These are phyloP conservation scores for Protomyctophum bolini DNA, from an alignment of 2,113 vertebrate species.

Conservation along the genomic window DNA sequence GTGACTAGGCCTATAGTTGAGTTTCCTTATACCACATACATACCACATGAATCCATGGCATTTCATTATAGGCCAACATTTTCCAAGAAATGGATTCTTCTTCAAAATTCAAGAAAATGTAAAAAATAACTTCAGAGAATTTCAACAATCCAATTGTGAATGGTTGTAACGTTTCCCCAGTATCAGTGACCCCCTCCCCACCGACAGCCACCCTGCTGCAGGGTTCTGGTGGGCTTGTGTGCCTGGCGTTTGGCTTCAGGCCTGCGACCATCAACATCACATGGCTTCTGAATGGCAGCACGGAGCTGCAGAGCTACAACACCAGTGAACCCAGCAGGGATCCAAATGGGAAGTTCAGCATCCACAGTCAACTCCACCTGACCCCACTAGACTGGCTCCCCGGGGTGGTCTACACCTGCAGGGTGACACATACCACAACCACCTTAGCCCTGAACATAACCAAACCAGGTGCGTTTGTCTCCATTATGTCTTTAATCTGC, in stretches of 20 bases:
- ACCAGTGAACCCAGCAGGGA: conserved; percentile 48
- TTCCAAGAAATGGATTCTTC: neutral
- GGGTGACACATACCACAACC: conserved; percentile 58
- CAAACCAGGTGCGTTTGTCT: conserved; percentile 53
- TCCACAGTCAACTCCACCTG: conserved; percentile 66
- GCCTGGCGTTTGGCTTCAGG: conserved; percentile 69
- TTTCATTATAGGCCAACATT: too few species aligned
- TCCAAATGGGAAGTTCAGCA: conserved; percentile 67
- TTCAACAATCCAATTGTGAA: too few species aligned
- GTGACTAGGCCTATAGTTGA: too few species aligned
- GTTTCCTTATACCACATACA: too few species aligned
- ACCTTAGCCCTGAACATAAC: conserved; percentile 42
- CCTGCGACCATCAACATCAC: conserved; percentile 63
- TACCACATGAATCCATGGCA: too few species aligned
- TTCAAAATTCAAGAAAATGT: neutral
- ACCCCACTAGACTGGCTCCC: conserved; percentile 35
- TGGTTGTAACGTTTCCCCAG: conserved; percentile 27
- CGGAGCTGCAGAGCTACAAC: conserved; percentile 16
- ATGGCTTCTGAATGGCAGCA: conserved; percentile 53
- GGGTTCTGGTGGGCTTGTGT: conserved; percentile 56
- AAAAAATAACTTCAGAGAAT: neutral
- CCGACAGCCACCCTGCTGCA: conserved; percentile 61
- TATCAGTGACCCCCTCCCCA: conserved; percentile 26
- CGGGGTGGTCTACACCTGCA: conserved; percentile 64
- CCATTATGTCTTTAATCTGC: neutral